phyloP scores from a whole-genome alignment of 2,888 invertebrate species.

The Pseudoips prasinana region DNA sequence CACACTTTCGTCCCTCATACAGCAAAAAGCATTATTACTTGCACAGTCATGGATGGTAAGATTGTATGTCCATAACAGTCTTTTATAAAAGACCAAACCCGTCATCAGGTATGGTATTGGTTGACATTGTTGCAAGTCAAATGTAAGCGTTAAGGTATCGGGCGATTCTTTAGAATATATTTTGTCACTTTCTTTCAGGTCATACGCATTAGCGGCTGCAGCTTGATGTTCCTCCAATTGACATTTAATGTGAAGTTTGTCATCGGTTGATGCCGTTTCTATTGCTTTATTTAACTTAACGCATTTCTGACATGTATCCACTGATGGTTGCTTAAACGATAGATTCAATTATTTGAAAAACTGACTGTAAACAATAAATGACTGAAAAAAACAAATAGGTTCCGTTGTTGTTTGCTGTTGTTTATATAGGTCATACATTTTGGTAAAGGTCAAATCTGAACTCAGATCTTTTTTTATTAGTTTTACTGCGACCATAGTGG shows the following conservation, averaged over 20 bases:
- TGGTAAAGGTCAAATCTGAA: constrained; percentile 3
- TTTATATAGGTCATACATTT: constrained; percentile 8
- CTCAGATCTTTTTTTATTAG: constrained; percentile 9
- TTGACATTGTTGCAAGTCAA: constrained; percentile 28
- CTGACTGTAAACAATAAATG: constrained; percentile 6
- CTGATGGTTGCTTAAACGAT: constrained; percentile 15
- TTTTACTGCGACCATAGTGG: constrained; percentile 6
- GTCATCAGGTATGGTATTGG: constrained; percentile 21
- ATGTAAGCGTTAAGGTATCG: constrained; percentile 12
- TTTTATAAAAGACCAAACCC: constrained; percentile 28
- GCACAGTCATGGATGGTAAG: too few species aligned
- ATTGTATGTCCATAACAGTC: too few species aligned
- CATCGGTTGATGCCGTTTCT: constrained; percentile 2
- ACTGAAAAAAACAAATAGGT: constrained; percentile 6
- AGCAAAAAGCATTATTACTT: too few species aligned
- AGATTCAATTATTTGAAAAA: constrained; percentile 11
- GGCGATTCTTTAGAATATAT: constrained; percentile 8
- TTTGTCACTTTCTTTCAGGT: constrained; percentile 6
- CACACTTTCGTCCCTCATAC: too few species aligned
- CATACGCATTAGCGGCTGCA: constrained; percentile 10
- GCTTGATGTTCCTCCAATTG: constrained; percentile 12
- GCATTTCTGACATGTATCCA: constrained; percentile 17
- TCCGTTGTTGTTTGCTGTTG: too few species aligned
- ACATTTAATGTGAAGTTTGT: neutral
- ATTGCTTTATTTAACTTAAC: constrained; percentile 9